Base-by-base conservation (phyloP, 2,888 invertebrate genomes). In the Chymomyza fuscimana region DNA sequence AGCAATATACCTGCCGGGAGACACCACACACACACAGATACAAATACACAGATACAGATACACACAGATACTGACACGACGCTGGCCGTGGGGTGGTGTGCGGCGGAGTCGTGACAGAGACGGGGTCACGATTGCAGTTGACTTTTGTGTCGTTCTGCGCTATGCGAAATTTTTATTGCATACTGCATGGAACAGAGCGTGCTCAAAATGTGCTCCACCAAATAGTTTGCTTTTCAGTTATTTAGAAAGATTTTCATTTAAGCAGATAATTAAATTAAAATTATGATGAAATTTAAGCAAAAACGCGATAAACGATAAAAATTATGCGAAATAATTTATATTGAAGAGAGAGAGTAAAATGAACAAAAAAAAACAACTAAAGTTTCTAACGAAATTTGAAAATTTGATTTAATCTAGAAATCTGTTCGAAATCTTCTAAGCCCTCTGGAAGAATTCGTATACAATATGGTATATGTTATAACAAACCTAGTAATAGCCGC, bases 1-100 rank as follows among this genome's bases (percentile, higher is more conserved):
- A 80, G 79, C 78, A 78, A 78, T 78, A 71, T 74, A 80, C 76
- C 80, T 80, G 78, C 74, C 73, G 72, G 72, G 61, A 70, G 65
- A 69, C 54, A 64, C 58, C 25, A 51, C 36, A 46, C n/a, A 46
- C 40, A 40, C 19, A 60, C 50, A 51, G 32, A n/a, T 25, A 61
- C 40, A 40, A n/a, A 40, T 22, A 22, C 40, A 46, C 15, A 12
- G 32, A 32, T 32, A 32, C 32, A 4, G 25, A 25, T 25, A 25
- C 25, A 25, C 25, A 25, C 25, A 25, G 2, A 25, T 25, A 25
- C 25, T 25, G 25, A 25, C 25, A 25, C 1, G 2, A 3, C 25
- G 25, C 25, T 25, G 25, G 2, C 4, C 4, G 4, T 25, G 3
- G 9, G 3, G 7, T 5, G 32, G 32, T 5, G 5, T 12, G 40